These are phyloP conservation scores for Emys orbicularis DNA, from an alignment of 2,797 vertebrate species.

Conservation along the genomic window DNA sequence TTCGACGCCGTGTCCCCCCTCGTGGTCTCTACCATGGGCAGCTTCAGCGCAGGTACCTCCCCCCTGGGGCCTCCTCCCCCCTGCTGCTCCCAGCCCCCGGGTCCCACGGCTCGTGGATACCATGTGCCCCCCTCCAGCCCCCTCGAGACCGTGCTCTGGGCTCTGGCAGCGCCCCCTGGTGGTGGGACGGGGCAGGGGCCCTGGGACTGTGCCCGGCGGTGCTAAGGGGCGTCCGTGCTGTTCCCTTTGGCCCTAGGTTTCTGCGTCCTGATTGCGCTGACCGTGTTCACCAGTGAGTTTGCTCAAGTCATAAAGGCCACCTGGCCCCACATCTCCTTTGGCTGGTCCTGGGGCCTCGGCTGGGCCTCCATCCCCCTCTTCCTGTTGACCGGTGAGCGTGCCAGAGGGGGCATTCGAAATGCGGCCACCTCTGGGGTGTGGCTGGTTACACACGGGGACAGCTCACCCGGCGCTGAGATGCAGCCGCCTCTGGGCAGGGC, in stretches of 20 bases:
- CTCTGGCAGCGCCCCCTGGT: too few relatives aligned
- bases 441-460: too few relatives aligned
- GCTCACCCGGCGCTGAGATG: too few relatives aligned
- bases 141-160: not conserved
- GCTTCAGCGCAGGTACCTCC: not conserved
- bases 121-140: not conserved
- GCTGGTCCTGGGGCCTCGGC: not conserved
- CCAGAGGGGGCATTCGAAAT: not conserved
- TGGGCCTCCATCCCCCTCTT: not conserved
- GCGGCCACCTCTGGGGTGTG: not conserved
- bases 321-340: not conserved
- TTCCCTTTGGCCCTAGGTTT: not conserved
- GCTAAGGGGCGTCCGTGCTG: not conserved
- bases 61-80: too few relatives aligned
- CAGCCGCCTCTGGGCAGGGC: not conserved
- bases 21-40: not conserved
- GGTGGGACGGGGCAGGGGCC: not conserved
- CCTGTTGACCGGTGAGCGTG: not conserved
- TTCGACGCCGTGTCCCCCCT: not conserved
- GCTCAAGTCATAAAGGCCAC: not conserved
- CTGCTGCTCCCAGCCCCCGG: too few relatives aligned
- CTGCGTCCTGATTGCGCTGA: not conserved
- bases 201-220: not conserved
- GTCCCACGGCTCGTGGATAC: not conserved
- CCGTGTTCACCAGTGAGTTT: not conserved